Conservation (phyloP, 2,888 invertebrate genomes). For the Margaritifera margaritifera region DNA sequence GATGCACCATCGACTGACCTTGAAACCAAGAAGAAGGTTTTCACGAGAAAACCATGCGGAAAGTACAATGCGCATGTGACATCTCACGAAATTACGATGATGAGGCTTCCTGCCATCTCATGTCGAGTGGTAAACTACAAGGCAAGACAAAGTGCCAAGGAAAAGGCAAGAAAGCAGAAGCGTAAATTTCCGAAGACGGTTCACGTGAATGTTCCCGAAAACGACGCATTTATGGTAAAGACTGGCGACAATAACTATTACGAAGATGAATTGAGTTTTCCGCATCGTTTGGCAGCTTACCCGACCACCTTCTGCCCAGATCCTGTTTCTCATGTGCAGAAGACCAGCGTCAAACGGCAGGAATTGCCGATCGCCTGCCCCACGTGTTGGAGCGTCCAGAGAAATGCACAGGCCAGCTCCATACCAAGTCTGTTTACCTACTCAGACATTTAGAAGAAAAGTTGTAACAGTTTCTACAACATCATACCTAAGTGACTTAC, state of each 20-base stretch:
- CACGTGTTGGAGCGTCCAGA: slow-evolving; percentile 48
- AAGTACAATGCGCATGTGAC: slow-evolving; percentile 17
- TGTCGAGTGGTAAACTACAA: slow-evolving; percentile 35
- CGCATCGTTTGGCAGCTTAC: slow-evolving; percentile 6
- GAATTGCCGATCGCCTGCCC: slow-evolving; percentile 44
- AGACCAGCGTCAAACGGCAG: slow-evolving; percentile 16
- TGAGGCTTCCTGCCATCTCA: slow-evolving; percentile 26
- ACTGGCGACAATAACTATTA: slow-evolving; percentile 21
- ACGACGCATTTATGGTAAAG: slow-evolving; percentile 37
- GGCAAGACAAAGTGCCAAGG: slow-evolving; percentile 9
- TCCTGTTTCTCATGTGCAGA: slow-evolving; percentile 23
- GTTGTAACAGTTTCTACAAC: no score
- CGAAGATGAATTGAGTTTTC: slow-evolving; percentile 17
- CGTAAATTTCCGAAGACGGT: slow-evolving; percentile 4
- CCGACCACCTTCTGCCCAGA: slow-evolving; percentile 39
- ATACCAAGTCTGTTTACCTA: no score
- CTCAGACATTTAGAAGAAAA: no score
- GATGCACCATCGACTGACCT: no score
- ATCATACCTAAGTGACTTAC: no score
- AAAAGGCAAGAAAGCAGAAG: slow-evolving; percentile 6
- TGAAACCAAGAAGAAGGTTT: no score
- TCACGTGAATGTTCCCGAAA: slow-evolving; percentile 9
- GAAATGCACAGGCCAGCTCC: slow-evolving; percentile 20
- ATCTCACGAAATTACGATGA: slow-evolving; percentile 26
- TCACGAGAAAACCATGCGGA: neutral